Evolutionary conservation across 1,140 invertebrate species (phyloP).

Genomic region (Pseudomyrmex flavicornis): DNA sequence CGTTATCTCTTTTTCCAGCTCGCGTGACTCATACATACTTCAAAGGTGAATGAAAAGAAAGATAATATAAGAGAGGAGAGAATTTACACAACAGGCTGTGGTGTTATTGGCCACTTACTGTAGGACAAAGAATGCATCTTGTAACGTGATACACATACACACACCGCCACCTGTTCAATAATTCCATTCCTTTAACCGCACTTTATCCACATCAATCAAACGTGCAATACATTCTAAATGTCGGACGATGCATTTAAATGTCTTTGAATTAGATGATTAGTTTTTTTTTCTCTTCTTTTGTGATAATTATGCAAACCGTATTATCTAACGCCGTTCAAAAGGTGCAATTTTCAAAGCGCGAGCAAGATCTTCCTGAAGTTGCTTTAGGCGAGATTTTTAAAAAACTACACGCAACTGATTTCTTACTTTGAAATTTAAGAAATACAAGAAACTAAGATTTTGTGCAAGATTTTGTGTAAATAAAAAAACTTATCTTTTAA

Average conservation of each 20-base stretch:
- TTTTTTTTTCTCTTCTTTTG: too few relatives aligned
- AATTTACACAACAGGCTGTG: not conserved
- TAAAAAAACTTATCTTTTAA: too few relatives aligned
- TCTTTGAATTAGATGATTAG: too few relatives aligned
- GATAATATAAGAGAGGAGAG: not conserved
- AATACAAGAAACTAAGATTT: too few relatives aligned
- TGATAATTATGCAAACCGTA: not conserved
- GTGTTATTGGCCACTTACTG: not conserved
- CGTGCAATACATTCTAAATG: not conserved
- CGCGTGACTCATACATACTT: not conserved
- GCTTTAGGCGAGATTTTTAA: not conserved
- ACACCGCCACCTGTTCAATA: not conserved
- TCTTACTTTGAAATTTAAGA: too few relatives aligned
- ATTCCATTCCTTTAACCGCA: not conserved
- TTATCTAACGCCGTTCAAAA: not conserved
- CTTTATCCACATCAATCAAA: not conserved
- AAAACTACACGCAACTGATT: too few relatives aligned
- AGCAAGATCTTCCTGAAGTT: not conserved
- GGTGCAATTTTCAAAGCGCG: not conserved
- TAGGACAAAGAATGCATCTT: not conserved
- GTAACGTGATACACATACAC: not conserved
- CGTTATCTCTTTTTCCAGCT: not conserved
- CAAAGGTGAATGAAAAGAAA: not conserved
- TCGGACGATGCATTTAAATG: too few relatives aligned
- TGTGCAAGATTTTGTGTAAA: too few relatives aligned